These are phyloP conservation scores for Brachionus rotundiformis DNA, from an alignment of 1,140 invertebrate species.

Conservation along the genomic window DNA sequence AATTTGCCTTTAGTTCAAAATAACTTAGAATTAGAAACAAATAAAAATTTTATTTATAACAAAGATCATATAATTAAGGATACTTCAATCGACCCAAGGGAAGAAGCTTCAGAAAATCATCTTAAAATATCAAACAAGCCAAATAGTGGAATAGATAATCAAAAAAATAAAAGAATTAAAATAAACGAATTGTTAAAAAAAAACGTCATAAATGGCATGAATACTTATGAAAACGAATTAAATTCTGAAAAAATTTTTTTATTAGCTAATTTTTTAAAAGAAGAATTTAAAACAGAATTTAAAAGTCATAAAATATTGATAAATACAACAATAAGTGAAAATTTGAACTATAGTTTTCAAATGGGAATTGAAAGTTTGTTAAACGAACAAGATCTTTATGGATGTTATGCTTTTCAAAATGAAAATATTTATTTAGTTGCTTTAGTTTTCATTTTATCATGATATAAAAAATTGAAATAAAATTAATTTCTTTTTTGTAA, in stretches of 20 bases:
- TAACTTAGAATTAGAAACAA: too few species aligned
- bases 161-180: background rate
- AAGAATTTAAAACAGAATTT: constrained; percentile 18
- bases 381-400: background rate
- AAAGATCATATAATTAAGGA: too few species aligned
- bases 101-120: too few species aligned
- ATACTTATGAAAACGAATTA: background rate
- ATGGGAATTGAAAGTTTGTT: background rate
- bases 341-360: background rate
- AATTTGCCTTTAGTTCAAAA: too few species aligned
- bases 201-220: background rate
- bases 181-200: background rate
- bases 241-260: background rate
- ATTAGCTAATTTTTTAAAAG: background rate
- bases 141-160: too few species aligned
- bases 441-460: background rate
- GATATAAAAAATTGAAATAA: too few species aligned
- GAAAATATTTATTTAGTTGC: background rate
- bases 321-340: background rate
- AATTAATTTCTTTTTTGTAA: too few species aligned
- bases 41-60: too few species aligned
- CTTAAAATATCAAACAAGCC: too few species aligned
- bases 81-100: too few species aligned
- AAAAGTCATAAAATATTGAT: background rate
- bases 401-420: constrained; percentile 12